Evolutionary conservation across 2,888 invertebrate species (phyloP), one percentile per base, ranked within the genome.

Genomic region (Pseudococcus viburni): DNA sequence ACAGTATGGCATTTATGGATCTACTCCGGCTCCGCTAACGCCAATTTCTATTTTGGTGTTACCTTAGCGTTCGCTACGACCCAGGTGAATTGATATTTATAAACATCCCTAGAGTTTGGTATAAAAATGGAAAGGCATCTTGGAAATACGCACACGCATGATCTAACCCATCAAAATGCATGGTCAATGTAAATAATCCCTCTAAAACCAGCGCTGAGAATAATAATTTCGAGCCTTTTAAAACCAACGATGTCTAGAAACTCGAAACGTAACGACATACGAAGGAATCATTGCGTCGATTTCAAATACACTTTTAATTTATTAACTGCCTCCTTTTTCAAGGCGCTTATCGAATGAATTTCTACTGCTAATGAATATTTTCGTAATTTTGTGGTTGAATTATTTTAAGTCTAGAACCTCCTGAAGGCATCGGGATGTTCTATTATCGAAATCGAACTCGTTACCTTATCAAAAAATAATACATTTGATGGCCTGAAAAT

Each of bases 1-100:
- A 96, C 98, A 2, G 95, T 99, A 87, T 99, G 98, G 97, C 96
- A 99, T 92, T 94, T 99, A 68, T 99, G 99, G 99, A 98, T 99
- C 90, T 98, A 98, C 92, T 96, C 97, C 12, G 97, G 99, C 68
- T 98, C 99, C 73, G 99, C 99, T 8, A 99, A 99, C 93, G 99
- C 99, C 0, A 99, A 99, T 92, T 99, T 99, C 92, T 99, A 98
- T 93, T 99, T 99, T 92, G 99, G 98, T 55, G 97, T 98, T 0
- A 98, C 99, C 0, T 93, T 99, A 33, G 97, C 97, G 0, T 98
- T 98, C 92, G 97, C 96, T 26, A 96, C 97, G 84, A 97, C 98
- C 88, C 96, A 97, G 93, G 93, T 92, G 92, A 80, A 55, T 48
- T 80, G 17, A 5, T 55, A n/a, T 55, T 55, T 55, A n/a, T 6